A percentile compares a stretch with the other conserved stretches of the same genome.
Evolutionary conservation across 2,797 vertebrate genomes (phyloP).

Genomic region (Anableps anableps): DNA sequence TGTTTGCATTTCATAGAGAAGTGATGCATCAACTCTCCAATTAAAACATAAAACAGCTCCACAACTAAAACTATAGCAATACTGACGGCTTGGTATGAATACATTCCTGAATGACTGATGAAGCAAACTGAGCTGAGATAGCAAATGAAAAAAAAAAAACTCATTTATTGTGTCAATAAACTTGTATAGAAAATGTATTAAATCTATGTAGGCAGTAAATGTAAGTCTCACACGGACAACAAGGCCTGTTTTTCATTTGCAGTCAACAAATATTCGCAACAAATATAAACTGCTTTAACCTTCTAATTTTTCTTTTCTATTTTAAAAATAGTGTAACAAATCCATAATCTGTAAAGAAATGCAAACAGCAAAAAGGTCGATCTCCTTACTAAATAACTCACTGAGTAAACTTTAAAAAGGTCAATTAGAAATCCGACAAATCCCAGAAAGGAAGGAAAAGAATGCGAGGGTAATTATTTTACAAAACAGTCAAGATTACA

Average conservation of each 20-base stretch:
- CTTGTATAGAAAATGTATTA: background rate
- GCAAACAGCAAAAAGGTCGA: background rate
- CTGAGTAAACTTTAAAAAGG: background rate
- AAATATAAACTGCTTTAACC: background rate
- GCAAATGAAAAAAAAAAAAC: background rate
- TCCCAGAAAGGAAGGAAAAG: too few relatives aligned
- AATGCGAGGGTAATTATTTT: conserved; percentile 7
- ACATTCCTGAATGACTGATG: background rate
- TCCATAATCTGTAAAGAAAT: background rate
- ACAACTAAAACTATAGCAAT: too few relatives aligned
- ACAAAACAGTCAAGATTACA: conserved; percentile 2
- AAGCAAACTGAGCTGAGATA: background rate
- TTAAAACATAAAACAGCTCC: too few relatives aligned
- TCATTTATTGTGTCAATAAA: background rate
- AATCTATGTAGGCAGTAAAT: background rate
- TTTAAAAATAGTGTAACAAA: background rate
- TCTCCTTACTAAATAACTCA: background rate
- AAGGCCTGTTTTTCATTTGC: background rate
- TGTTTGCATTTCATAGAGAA: too few relatives aligned
- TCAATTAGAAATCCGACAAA: background rate
- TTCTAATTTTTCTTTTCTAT: background rate
- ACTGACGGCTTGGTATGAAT: background rate
- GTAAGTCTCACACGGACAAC: background rate
- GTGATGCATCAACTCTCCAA: too few relatives aligned
- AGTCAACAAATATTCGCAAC: background rate